Percentiles rank a stretch among this genome's conserved stretches.
Conservation (phyloP, 2,888 invertebrate species). For the Charanyca ferruginea region DNA sequence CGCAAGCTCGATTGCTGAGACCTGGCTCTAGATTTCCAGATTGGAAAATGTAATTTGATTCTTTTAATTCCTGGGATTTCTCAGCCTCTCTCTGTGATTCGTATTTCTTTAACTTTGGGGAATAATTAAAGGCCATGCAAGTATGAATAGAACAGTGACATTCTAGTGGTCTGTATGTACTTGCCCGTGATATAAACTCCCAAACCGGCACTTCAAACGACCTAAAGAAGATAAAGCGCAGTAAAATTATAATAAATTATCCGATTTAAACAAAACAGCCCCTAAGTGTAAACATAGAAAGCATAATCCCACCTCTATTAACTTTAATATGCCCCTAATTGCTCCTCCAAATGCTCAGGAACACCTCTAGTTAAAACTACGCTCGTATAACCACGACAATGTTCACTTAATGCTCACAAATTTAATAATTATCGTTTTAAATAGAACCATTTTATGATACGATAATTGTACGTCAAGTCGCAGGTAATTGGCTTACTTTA, state of each 20-base stretch:
- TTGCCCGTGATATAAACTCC: not conserved
- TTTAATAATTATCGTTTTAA: slow-evolving; percentile 26
- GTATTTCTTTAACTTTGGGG: no score
- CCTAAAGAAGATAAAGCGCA: not conserved
- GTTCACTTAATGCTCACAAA: slow-evolving; percentile 18
- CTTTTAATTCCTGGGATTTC: no score
- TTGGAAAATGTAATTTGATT: no score
- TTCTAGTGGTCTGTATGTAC: no score
- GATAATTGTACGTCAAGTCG: slow-evolving; percentile 35
- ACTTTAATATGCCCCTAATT: slow-evolving; percentile 27
- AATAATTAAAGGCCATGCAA: no score
- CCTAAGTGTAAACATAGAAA: slow-evolving; percentile 6
- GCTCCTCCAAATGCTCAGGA: not conserved
- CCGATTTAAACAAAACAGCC: slow-evolving; percentile 32
- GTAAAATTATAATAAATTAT: not conserved
- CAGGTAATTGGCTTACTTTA: slow-evolving; percentile 28
- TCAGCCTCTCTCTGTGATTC: no score
- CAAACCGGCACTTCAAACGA: not conserved
- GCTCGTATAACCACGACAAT: slow-evolving; percentile 9
- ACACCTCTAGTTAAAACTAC: slow-evolving; percentile 36
- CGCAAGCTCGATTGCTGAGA: no score
- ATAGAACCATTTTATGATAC: slow-evolving; percentile 32
- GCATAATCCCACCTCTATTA: slow-evolving; percentile 40
- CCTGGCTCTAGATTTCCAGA: no score
- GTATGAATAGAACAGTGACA: no score